Evolutionary conservation across 1,140 invertebrate species (phyloP).

Genomic region (silkworm (Bombyx mori)): ASM3026992v2 NC_085117.1:16399501-16400000

Average conservation of each 20-base stretch:
- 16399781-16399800: slow-evolving; percentile 39
- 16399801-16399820: slow-evolving; percentile 8
- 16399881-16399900: slow-evolving; percentile 61
- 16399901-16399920: slow-evolving; percentile 58
- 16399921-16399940: slow-evolving; percentile 36
- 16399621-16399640: slow-evolving; percentile 13
- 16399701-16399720: slow-evolving; percentile 56
- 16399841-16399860: slow-evolving; percentile 19
- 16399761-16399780: slow-evolving; percentile 57
- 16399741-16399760: slow-evolving; percentile 48
- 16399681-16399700: slow-evolving; percentile 54
- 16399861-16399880: slow-evolving; percentile 43
- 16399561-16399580: slow-evolving; percentile 10
- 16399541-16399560: slow-evolving; percentile 27
- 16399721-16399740: slow-evolving; percentile 36
- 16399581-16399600: slow-evolving; percentile 15
- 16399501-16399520: slow-evolving; percentile 40
- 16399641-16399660: slow-evolving; percentile 10
- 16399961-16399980: background rate
- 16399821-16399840: slow-evolving; percentile 19
- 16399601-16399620: slow-evolving; percentile 28
- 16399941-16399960: slow-evolving; percentile 4
- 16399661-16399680: slow-evolving; percentile 63
- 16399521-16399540: slow-evolving; percentile 28
- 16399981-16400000: background rate